These are phyloP conservation scores for Peribatodes rhomboidaria DNA, from an alignment of 2,888 invertebrate genomes.

Conservation along the genomic window DNA sequence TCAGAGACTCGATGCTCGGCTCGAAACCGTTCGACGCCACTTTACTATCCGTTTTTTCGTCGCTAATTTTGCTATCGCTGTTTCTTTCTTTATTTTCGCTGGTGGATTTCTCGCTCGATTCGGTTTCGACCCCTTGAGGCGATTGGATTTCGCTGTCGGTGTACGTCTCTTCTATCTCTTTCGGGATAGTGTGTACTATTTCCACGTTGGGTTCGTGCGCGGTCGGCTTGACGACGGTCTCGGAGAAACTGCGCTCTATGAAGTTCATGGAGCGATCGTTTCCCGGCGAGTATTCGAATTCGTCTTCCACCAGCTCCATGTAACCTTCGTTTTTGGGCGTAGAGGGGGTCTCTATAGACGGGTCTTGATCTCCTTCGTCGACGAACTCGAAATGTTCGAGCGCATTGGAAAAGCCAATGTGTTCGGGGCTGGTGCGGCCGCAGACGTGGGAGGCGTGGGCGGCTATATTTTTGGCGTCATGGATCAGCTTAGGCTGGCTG, in stretches of 20 bases:
- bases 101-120: conserved; percentile 54
- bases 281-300: conserved; percentile 73
- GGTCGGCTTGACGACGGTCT: conserved; percentile 70
- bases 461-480: conserved; percentile 76
- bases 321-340: conserved; percentile 74
- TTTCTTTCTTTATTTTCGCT: conserved; percentile 47
- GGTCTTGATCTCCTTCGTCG: conserved; percentile 94
- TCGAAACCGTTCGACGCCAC: conserved; percentile 51
- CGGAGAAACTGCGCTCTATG: conserved; percentile 81
- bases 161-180: conserved; percentile 42
- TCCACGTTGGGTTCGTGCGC: conserved; percentile 50
- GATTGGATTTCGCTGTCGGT: conserved; percentile 24
- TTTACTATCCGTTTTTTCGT: conserved; percentile 42
- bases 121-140: conserved; percentile 51
- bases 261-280: conserved; percentile 86
- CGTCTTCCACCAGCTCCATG: conserved; percentile 80
- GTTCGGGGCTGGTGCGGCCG: conserved; percentile 69
- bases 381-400: conserved; percentile 94
- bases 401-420: conserved; percentile 82
- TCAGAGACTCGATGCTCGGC: conserved; percentile 62
- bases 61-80: conserved; percentile 43
- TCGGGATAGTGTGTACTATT: conserved; percentile 47
- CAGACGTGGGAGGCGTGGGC: conserved; percentile 77
- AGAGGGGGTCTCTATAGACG: conserved; percentile 86
- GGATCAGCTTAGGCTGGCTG: conserved; percentile 72